Evolutionary conservation across 2,113 vertebrate genomes (phyloP), one percentile per base, ranked within the genome.

Genomic region (Mugil cephalus): DNA sequence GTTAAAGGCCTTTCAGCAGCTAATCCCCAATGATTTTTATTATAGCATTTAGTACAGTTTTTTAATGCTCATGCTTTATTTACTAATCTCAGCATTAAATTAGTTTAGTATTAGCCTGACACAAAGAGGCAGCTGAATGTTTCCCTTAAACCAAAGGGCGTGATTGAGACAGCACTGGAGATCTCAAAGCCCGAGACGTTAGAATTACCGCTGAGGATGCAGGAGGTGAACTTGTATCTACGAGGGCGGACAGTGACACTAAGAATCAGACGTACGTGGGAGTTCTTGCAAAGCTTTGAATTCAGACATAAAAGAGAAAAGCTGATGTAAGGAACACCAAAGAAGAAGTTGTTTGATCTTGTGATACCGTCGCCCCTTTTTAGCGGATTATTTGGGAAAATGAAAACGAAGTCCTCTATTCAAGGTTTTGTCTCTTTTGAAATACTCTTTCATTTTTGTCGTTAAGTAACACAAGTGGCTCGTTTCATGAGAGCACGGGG

Each of bases 251-350:
- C 45, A 40, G 78, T 55, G 69, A 68, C 84, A 80, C 81, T 62
- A 74, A 53, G 62, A 76, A 65, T 87, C 84, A 85, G 71, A 88
- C 87, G 14, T 47, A 70, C 18, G 84, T 90, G 76, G 87, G 88
- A 80, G 88, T 83, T 75, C 63, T 54, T 47, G 65, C 66, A 73
- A 80, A 61, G 84, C 84, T 89, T 90, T 92, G 87, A 91, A 84
- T 87, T 77, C 56, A 77, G 45, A 82, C 83, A 87, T 88, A 66
- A 90, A 90, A 86, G 81, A 80, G 88, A 84, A 88, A 89, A 65
- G 50, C 55, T 83, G 73, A 87, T 78, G 68, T 69, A 70, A 75
- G 71, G 86, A 80, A 79, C 12, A 55, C 48, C 61, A 80, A 67
- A 65, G 55, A 54, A 55, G 59, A 65, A 59, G 34, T 19, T 50